Evolutionary conservation across 2,797 vertebrate species (phyloP), one percentile per base, ranked within the genome.

Genomic region (Rhinichthys osculus): DNA sequence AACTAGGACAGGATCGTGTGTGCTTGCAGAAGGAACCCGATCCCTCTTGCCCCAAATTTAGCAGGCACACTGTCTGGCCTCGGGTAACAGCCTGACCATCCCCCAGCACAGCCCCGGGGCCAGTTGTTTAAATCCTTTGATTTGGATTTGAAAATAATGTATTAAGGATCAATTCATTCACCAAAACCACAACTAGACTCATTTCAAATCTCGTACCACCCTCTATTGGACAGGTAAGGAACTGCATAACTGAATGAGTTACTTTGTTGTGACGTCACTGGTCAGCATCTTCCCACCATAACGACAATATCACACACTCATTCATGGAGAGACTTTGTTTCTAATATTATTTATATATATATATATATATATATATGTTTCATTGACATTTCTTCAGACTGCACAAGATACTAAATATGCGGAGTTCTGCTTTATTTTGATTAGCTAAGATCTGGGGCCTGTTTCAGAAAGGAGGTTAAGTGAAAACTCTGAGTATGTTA

Each of bases 1-100:
- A 95, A 94, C 92, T 92, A 88, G 93, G 93, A 91, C 93, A 92
- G 95, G 89, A 94, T 95, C 94, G 92, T 95, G 93, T 96, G 94
- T 90, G 92, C 91, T 86, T 88, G 91, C 91, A 87, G 82, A 87
- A 89, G 93, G 87, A 96, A 96, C 94, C 90, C 87, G 95, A 96
- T 96, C 95, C 91, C 91, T 87, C 89, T 90, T 82, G 71, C 90
- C 79, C 94, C 94, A 95, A 95, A 96, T 94, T 94, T 95, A 96
- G 95, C 93, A 92, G 92, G 89, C 91, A 91, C 85, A 88, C 78
- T 82, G 90, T 90, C 87, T 90, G 79, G 92, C 82, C 89, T 90
- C 83, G 87, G 86, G 88, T 87, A 84, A 91, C 87, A 89, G 82
- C 81, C 89, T 83, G 88, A 57, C 77, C 86, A 89, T 90, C 87